Percentiles rank a stretch among this genome's conserved stretches.
Conservation (phyloP, 1,140 invertebrate species). For the Brachionus manjavacas region DNA sequence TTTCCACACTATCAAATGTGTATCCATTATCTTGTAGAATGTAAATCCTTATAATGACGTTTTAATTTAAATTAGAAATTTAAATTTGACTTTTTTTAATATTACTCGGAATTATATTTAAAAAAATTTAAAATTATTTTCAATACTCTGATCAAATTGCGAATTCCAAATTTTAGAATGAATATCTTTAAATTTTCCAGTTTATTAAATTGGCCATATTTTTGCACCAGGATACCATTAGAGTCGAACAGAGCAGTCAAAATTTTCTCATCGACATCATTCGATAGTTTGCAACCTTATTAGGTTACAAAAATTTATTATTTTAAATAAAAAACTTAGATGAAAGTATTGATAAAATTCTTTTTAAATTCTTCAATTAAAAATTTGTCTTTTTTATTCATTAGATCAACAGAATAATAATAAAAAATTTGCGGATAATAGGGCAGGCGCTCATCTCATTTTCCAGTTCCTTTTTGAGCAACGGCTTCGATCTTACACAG, state of each 20-base stretch:
- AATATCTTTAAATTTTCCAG: conserved; percentile 18
- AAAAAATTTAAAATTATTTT: not conserved
- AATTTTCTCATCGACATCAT: conserved; percentile 13
- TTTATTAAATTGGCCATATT: conserved; percentile 26
- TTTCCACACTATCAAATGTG: conserved; percentile 34
- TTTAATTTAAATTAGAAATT: not conserved
- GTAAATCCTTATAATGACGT: not conserved
- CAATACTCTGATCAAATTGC: conserved; percentile 2
- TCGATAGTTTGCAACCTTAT: conserved; percentile 14
- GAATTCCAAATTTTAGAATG: not conserved
- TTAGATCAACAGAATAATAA: too few species aligned
- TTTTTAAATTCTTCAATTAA: too few species aligned
- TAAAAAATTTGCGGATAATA: too few species aligned
- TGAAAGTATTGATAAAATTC: not conserved
- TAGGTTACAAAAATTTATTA: not conserved
- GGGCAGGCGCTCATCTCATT: too few species aligned
- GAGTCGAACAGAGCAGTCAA: conserved; percentile 11
- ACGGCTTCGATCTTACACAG: too few species aligned
- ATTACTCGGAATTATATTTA: conserved; percentile 7
- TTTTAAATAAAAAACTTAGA: not conserved
- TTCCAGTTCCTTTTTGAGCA: too few species aligned
- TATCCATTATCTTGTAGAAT: conserved; percentile 2
- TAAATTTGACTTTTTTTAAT: not conserved
- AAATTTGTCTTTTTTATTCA: too few species aligned
- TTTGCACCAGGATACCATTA: conserved; percentile 9